A percentile compares a stretch with the other conserved stretches of the same genome.
Evolutionary conservation across 1,140 invertebrate species (phyloP).

Genomic region (Bombus terrestris): DNA sequence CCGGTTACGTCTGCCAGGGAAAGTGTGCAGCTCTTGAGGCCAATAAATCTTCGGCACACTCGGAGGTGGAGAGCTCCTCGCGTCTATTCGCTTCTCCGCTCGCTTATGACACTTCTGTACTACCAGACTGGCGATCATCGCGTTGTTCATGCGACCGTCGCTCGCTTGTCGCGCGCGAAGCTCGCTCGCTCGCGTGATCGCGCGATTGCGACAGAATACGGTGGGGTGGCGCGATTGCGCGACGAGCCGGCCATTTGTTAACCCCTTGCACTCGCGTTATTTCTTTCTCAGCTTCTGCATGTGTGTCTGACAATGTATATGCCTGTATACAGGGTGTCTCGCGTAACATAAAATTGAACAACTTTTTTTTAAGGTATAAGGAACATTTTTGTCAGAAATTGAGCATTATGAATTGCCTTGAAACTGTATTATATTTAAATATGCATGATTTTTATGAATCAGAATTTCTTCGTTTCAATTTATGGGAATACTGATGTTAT

Average conservation of each 20-base stretch:
- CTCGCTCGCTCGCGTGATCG: conserved; percentile 16
- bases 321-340: not conserved
- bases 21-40: conserved; percentile 66
- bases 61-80: conserved; percentile 63
- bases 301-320: not conserved
- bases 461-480: too few species aligned
- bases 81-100: conserved; percentile 59
- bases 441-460: too few species aligned
- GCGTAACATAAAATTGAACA: too few species aligned
- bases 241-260: conserved; percentile 42
- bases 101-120: conserved; percentile 71
- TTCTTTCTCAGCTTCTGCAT: not conserved
- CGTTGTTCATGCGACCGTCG: conserved; percentile 41
- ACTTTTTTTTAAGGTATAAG: too few species aligned
- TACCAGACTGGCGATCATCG: conserved; percentile 53
- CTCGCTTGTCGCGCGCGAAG: conserved; percentile 29
- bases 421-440: too few species aligned
- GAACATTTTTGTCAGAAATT: too few species aligned
- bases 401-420: too few species aligned
- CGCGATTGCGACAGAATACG: conserved; percentile 18
- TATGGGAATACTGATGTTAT: too few species aligned
- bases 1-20: conserved; percentile 67
- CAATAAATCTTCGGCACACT: conserved; percentile 76
- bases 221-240: conserved; percentile 18
- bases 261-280: conserved; percentile 20